Evolutionary conservation across 2,797 vertebrate species (phyloP).

Genomic region (Alauda arvensis): DNA sequence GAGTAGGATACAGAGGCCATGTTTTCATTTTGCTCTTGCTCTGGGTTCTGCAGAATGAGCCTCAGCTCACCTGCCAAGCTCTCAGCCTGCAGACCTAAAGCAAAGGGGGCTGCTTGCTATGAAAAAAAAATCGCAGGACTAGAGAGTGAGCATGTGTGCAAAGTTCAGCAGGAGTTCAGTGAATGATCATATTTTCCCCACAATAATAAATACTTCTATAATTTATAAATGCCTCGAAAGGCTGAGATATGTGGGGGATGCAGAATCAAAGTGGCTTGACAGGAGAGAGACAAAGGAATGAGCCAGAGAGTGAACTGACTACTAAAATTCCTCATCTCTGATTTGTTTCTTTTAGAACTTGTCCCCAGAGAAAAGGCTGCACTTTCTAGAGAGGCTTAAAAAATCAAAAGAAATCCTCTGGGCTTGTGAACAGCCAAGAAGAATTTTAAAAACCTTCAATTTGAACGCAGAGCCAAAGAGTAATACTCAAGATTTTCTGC

Average conservation of each 20-base stretch:
- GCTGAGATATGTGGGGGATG: conserved; percentile 50
- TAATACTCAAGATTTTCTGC: neutral
- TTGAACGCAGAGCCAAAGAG: neutral
- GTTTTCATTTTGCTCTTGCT: neutral
- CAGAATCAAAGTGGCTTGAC: conserved; percentile 48
- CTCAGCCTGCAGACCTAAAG: neutral
- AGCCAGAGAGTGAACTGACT: conserved; percentile 32
- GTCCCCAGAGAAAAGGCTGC: conserved; percentile 36
- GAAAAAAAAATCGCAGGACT: neutral
- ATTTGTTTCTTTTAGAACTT: conserved; percentile 49
- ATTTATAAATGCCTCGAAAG: conserved; percentile 49
- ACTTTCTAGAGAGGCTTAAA: conserved; percentile 47
- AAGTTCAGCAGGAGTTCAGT: conserved; percentile 48
- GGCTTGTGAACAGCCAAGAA: conserved; percentile 29
- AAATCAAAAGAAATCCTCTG: conserved; percentile 41
- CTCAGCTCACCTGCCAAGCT: conserved; percentile 27
- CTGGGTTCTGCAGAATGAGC: neutral
- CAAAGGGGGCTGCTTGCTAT: neutral
- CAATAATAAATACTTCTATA: conserved; percentile 60
- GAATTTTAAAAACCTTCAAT: conserved; percentile 21
- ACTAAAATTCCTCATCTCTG: conserved; percentile 47
- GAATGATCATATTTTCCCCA: conserved; percentile 51
- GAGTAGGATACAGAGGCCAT: neutral
- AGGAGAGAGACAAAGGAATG: conserved; percentile 51
- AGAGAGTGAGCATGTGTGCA: conserved; percentile 20